Conservation (phyloP, 2,888 invertebrate species). For the Pterobdella sp. region DNA sequence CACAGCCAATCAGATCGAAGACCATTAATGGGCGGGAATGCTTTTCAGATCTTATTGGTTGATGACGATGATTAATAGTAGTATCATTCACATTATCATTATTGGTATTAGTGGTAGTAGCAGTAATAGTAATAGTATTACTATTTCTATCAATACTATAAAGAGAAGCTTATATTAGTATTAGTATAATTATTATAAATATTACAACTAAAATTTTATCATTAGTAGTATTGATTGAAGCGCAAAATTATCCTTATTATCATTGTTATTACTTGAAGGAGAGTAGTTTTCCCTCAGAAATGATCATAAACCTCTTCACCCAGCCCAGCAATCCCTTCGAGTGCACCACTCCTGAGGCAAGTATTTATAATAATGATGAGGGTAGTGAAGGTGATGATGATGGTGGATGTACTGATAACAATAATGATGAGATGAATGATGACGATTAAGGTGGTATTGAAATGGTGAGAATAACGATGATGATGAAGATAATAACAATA, state of each 20-base stretch:
- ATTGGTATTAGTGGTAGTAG: background rate
- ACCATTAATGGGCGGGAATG: conserved; percentile 12
- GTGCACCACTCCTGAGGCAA: background rate
- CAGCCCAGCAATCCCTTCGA: conserved; percentile 18
- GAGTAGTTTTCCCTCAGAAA: conserved; percentile 15
- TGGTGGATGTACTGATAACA: background rate
- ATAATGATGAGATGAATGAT: background rate
- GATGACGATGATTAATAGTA: too few relatives aligned
- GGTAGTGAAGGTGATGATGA: background rate
- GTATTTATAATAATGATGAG: background rate
- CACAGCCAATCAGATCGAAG: conserved; percentile 24
- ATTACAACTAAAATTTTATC: too few relatives aligned
- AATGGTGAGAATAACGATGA: background rate
- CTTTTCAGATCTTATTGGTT: conserved; percentile 3
- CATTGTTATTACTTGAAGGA: conserved; percentile 12
- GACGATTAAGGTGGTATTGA: background rate
- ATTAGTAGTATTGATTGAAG: too few relatives aligned
- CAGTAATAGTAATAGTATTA: background rate
- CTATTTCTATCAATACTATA: background rate
- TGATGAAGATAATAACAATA: background rate
- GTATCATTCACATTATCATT: background rate
- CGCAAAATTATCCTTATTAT: background rate
- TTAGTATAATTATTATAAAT: background rate
- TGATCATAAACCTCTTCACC: conserved; percentile 24
- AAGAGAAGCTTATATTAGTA: too few relatives aligned